These are phyloP conservation scores for Drosophila suzukii DNA, from an alignment of 1,140 invertebrate genomes.

Conservation along the genomic window DNA sequence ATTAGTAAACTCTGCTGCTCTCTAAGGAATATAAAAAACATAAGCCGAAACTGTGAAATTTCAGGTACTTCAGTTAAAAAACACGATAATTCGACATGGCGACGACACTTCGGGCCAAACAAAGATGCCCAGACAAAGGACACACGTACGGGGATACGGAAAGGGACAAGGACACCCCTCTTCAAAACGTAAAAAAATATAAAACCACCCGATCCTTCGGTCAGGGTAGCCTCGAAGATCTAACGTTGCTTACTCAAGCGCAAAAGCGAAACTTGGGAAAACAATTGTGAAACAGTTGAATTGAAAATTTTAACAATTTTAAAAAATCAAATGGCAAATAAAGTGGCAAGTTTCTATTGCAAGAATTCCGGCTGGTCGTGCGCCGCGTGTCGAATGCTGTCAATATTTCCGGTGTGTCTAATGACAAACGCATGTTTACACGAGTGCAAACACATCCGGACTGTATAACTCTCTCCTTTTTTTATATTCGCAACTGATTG, in stretches of 20 bases:
- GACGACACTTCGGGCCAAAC: constrained; percentile 75
- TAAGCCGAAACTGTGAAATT: constrained; percentile 58
- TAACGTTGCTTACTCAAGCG: constrained; percentile 69
- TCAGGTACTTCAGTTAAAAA: constrained; percentile 70
- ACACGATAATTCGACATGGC: constrained; percentile 70
- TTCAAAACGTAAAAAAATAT: constrained; percentile 3
- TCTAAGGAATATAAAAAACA: constrained; percentile 25
- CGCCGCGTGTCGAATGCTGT: constrained; percentile 75
- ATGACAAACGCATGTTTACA: constrained; percentile 83
- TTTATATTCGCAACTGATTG: constrained; percentile 41
- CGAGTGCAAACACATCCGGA: constrained; percentile 79
- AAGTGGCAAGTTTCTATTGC: constrained; percentile 52
- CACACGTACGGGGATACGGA: constrained; percentile 58
- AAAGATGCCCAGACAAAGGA: constrained; percentile 75
- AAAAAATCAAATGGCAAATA: constrained; percentile 78
- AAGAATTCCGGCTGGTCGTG: constrained; percentile 39
- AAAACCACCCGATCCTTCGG: constrained; percentile 48
- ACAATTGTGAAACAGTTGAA: constrained; percentile 36
- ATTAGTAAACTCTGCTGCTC: constrained; percentile 63
- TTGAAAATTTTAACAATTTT: constrained; percentile 64
- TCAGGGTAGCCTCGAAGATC: constrained; percentile 13
- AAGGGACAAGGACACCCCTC: constrained; percentile 46
- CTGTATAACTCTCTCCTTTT: constrained; percentile 17
- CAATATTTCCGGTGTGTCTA: constrained; percentile 83
- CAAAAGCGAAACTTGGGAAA: constrained; percentile 54